Evolutionary conservation across 2,888 invertebrate species (phyloP).

Genomic region (Xestia xanthographa): DNA sequence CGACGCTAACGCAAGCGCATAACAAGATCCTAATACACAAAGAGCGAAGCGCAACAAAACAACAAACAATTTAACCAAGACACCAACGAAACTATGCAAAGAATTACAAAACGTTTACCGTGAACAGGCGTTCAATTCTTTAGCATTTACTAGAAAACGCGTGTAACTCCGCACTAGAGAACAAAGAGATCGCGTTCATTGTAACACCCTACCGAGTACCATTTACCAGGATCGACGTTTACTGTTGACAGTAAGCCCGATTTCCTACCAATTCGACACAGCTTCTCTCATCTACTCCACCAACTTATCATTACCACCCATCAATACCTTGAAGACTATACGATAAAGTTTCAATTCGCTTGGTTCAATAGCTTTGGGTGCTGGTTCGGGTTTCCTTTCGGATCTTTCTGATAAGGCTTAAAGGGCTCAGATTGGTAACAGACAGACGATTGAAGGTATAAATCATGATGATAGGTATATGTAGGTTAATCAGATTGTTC

Average conservation of each 20-base stretch:
- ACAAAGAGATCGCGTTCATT: constrained; percentile 77
- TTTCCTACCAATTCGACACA: constrained; percentile 85
- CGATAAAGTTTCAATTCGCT: constrained; percentile 68
- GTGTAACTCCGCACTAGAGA: constrained; percentile 80
- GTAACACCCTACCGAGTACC: constrained; percentile 61
- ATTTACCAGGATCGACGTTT: constrained; percentile 76
- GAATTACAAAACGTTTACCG: constrained; percentile 61
- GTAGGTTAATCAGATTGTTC: constrained; percentile 65
- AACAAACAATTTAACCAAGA: constrained; percentile 61
- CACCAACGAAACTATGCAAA: constrained; percentile 47
- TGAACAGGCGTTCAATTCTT: constrained; percentile 58
- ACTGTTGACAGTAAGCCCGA: constrained; percentile 89
- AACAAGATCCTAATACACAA: constrained; percentile 42
- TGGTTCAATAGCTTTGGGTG: constrained; percentile 20
- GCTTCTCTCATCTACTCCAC: constrained; percentile 81
- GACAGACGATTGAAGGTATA: constrained; percentile 71
- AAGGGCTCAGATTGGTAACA: constrained; percentile 70
- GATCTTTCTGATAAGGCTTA: constrained; percentile 78
- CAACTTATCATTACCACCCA: constrained; percentile 58
- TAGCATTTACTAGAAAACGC: constrained; percentile 64
- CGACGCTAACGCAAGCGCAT: background rate
- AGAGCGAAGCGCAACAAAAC: constrained; percentile 19
- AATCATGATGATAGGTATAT: constrained; percentile 72
- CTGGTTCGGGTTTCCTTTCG: constrained; percentile 74
- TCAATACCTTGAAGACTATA: constrained; percentile 48